A percentile compares a stretch with the other conserved stretches of the same genome.
phyloP scores from a whole-genome alignment of 1,140 invertebrate species.

The Piezodorus guildinii region DNA sequence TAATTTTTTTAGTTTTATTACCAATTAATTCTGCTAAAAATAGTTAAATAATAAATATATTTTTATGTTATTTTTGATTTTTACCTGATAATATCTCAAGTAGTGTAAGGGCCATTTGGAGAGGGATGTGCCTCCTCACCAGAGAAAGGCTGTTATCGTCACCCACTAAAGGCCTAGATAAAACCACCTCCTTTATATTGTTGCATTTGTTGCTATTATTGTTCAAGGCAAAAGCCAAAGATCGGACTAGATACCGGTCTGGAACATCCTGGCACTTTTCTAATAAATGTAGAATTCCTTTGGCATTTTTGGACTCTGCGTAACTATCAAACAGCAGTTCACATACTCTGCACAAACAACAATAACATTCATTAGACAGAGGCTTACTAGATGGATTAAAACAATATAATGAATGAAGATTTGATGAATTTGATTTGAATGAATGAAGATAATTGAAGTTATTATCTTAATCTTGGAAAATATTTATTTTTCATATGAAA shows the following conservation, averaged over 20 bases:
- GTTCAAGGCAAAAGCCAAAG: neutral
- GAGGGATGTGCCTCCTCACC: neutral
- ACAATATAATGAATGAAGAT: no score
- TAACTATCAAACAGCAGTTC: conserved; percentile 11
- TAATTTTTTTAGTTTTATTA: no score
- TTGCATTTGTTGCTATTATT: neutral
- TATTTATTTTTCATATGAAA: no score
- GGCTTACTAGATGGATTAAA: no score
- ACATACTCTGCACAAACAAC: conserved; percentile 17
- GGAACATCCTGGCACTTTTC: neutral
- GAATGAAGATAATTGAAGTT: no score
- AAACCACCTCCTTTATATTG: neutral
- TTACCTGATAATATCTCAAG: neutral
- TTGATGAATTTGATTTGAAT: no score
- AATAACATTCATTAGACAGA: neutral
- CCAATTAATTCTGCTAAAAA: no score
- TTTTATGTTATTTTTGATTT: no score
- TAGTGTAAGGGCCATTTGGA: neutral
- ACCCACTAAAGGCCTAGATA: neutral
- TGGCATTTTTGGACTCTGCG: conserved; percentile 34
- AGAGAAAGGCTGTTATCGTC: neutral
- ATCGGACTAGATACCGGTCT: neutral
- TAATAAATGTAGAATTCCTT: conserved; percentile 21
- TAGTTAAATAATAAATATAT: no score
- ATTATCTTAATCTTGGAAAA: no score